Base-by-base conservation (phyloP, 1,140 invertebrate species). In the Magallana gigas region DNA sequence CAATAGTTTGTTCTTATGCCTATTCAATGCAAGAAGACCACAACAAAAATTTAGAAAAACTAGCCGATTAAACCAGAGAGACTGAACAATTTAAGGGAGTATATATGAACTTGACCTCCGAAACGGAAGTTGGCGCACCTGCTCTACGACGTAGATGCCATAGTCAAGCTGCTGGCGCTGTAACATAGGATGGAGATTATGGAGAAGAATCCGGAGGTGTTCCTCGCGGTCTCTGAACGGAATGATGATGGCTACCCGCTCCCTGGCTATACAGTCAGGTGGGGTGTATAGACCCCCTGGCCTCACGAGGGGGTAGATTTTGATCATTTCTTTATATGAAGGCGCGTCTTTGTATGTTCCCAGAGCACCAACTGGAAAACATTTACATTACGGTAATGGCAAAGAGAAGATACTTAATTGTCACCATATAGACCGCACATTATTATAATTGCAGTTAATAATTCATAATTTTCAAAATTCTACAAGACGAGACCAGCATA, bases 121-220 rank as follows among this genome's bases (percentile, higher is more conserved):
- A 48, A 48, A 0, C 36, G 36, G 36, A 48, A 48, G 36, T 48
- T 80, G 58, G 82, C 88, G 85, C 84, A 92, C 91, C 91, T 91
- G 90, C 80, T 93, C 91, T 16, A 93, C 83, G 8, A 93, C 88
- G 89, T 87, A 92, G 23, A 93, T 92, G 36, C 88, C 88, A 90
- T 93, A 94, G 16, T 94, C 91, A 9, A 93, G 64, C 60, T 92
- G 86, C 84, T 94, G 93, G 60, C 85, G 85, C n/a, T 90, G 85
- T 56, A 94, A 85, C 60, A 93, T 87, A 0, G 90, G 90, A 87
- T 94, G 93, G 2, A 94, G 90, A 83, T 93, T 90, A 36, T 90
- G 64, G 9, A 94, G 80, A 85, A 94, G 92, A 68, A 90, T 90
- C 76, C 88, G 88, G 23, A 94, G 87, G 86, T 93, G 92, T 23